Evolutionary conservation across 2,797 vertebrate genomes (phyloP), one percentile per base, ranked within the genome.

Genomic region (Uromys caudimaculatus): DNA sequence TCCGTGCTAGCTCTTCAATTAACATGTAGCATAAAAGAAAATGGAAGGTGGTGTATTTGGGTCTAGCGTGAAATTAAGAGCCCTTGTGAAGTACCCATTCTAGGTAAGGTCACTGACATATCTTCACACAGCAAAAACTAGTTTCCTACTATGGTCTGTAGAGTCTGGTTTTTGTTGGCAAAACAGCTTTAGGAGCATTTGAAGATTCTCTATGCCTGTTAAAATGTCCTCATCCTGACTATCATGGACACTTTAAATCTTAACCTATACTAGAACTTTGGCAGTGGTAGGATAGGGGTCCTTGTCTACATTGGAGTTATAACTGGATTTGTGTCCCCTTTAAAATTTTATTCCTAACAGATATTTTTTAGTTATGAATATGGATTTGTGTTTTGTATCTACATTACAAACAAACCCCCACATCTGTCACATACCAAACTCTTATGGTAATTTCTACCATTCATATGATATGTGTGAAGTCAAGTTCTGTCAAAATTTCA

Each of bases 391-490:
- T 94, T 96, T 91, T 88, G 11, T 84, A 81, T 90, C 38, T 90
- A 76, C 10, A 54, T 95, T 88, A 62, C 17, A 82, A 84, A 95
- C 47, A 85, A 52, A 10, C 75, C 41, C 75, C 52, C 41, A 81
- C 44, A 93, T 95, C 90, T 90, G 81, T 90, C 84, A 91, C 21
- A 85, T 92, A 86, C 69, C 85, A 95, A 88, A 81, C 17, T 67
- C 24, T 91, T 91, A 75, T 4, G 56, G 19, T 90, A 90, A 95
- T 96, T 88, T 97, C 76, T 88, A 35, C 3, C 81, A 77, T 90
- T 93, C 29, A 24, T 62, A 60, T 75, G 52, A 87, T 90, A 92
- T 41, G 77, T 96, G 95, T 92, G 77, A 95, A 93, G 60, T 95
- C 77, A 86, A 50, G 44, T 77, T 93, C 78, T 85, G 76, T 90